Evolutionary conservation across 1,140 invertebrate genomes (phyloP), one percentile per base, ranked within the genome.

Genomic region (Eulimnadia texana): DNA sequence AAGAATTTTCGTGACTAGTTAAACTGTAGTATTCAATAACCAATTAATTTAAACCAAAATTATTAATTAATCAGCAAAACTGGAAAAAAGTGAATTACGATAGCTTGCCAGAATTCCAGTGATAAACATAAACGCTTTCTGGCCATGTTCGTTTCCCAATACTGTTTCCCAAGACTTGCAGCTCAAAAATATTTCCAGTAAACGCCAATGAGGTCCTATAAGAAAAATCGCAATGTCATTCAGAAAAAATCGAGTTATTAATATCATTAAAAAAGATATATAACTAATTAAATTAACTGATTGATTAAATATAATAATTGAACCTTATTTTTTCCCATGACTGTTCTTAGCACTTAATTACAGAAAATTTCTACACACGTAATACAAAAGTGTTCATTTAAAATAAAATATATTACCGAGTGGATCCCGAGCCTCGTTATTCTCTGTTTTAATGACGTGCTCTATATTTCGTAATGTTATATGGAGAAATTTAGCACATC

Each of bases 121-220:
- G 11, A 57, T 57, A 27, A 33, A 57, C 3, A 23, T 33, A 20
- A 29, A 57, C 1, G 22, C 29, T 0, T 13, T 16, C 22, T 57
- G 27, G 33, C 27, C 55, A 6, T 27, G 10, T 16, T 57, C 27
- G 10, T 29, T n/a, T 16, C 55, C 55, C 19, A 57, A 27, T 23
- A 6, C 11, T 57, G 27, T 29, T n/a, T 20, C 10, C 55, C 55
- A 57, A 27, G 20, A 27, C 55, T 57, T 19, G 10, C 27, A 3
- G 10, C 33, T 57, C 2, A 57, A 3, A 27, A 57, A 57, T 16
- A 57, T 57, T 33, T 57, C 55, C 28, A 57, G 27, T 20, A 57
- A 20, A 3, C 55, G 27, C 55, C 55, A 57, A 10, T 57, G 55
- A 9, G 55, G 33, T 1, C 55, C 55, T 57, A 57, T 33, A 16